These are phyloP conservation scores for Rhinophrynus dorsalis DNA, from an alignment of 2,797 vertebrate genomes.

Conservation along the genomic window DNA sequence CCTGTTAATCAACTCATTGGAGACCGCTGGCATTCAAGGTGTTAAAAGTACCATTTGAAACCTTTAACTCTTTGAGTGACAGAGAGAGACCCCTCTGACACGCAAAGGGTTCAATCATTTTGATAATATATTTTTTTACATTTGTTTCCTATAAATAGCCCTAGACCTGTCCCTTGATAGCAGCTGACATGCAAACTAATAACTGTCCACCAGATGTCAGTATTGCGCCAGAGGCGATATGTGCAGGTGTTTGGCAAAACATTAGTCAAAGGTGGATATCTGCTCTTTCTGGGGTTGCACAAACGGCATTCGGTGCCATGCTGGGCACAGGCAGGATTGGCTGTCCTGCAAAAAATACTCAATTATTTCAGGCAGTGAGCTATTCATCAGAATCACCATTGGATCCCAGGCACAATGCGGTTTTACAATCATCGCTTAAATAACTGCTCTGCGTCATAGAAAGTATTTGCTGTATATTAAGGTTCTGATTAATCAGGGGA, in stretches of 20 bases:
- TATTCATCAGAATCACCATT: conserved; percentile 43
- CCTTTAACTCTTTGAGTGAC: too few species aligned
- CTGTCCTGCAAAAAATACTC: conserved; percentile 32
- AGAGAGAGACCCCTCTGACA: too few species aligned
- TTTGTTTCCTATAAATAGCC: too few species aligned
- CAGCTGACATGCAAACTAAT: not conserved
- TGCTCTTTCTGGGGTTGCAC: conserved; percentile 1
- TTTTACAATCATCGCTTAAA: conserved; percentile 45
- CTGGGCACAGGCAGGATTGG: conserved; percentile 30
- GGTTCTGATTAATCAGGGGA: conserved; percentile 32
- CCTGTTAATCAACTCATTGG: too few species aligned
- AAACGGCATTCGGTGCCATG: conserved; percentile 21
- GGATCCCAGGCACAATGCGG: conserved; percentile 34
- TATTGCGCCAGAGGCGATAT: not conserved
- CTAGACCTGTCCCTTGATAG: too few species aligned
- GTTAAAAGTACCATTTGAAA: too few species aligned
- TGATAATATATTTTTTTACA: too few species aligned
- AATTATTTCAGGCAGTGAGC: conserved; percentile 40
- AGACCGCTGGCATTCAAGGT: too few species aligned
- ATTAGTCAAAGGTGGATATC: conserved; percentile 31
- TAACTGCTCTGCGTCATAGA: conserved; percentile 21
- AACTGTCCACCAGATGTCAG: conserved; percentile 18
- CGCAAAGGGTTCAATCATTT: too few species aligned
- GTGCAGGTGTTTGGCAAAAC: conserved; percentile 20
- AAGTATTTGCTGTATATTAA: conserved; percentile 34